Conservation (phyloP, 2,888 invertebrate genomes). For the Pristionchus fissidentatus region DNA sequence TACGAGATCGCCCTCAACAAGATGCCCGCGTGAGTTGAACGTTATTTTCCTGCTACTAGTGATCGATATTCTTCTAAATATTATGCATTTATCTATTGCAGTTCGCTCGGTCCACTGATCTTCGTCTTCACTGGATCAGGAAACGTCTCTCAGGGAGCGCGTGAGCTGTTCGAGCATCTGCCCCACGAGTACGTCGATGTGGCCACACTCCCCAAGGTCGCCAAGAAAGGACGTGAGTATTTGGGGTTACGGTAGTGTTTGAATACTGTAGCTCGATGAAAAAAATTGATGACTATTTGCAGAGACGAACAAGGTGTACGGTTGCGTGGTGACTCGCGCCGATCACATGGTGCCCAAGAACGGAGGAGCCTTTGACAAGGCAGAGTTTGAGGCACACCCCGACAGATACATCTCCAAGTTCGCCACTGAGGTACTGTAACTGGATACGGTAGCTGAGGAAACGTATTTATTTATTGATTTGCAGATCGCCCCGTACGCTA, state of each 20-base stretch:
- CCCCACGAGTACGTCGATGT: constrained; percentile 98
- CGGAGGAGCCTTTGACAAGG: constrained; percentile 77
- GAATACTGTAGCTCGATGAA: too few species aligned
- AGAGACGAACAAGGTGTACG: constrained; percentile 95
- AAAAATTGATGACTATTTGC: constrained; percentile 59
- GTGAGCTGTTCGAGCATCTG: constrained; percentile 90
- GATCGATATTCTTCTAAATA: background rate
- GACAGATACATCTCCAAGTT: constrained; percentile 95
- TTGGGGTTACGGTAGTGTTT: background rate
- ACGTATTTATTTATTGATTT: background rate
- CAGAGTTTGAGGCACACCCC: constrained; percentile 91
- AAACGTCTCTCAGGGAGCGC: constrained; percentile 88
- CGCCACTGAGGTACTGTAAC: constrained; percentile 84
- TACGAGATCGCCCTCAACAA: constrained; percentile 95
- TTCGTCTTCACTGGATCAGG: constrained; percentile 98
- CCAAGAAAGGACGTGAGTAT: constrained; percentile 91
- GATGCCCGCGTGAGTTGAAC: constrained; percentile 86
- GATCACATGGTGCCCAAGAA: constrained; percentile 94
- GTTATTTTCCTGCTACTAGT: too few species aligned
- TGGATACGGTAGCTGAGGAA: background rate
- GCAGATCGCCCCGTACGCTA: constrained; percentile 95
- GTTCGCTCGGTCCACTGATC: constrained; percentile 93
- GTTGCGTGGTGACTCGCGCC: constrained; percentile 92
- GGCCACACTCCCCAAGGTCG: constrained; percentile 92
- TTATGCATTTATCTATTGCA: constrained; percentile 8